Evolutionary conservation across 2,888 invertebrate species (phyloP).

Genomic region (Chrysopilus asiliformis): DNA sequence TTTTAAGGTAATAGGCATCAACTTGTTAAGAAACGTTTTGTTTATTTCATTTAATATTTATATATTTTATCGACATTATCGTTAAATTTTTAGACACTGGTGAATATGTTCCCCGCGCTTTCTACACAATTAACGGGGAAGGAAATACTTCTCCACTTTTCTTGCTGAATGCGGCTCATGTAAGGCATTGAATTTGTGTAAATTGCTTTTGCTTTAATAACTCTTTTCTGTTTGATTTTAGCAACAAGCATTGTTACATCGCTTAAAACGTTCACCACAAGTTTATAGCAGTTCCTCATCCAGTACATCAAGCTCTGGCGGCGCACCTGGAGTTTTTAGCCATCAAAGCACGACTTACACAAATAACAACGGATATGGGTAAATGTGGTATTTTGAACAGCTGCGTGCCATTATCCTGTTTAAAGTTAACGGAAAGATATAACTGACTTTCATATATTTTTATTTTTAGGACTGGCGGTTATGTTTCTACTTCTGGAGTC

Average conservation of each 20-base stretch:
- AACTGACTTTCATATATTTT: neutral
- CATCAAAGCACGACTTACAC: slow-evolving; percentile 6
- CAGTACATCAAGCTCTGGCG: slow-evolving; percentile 4
- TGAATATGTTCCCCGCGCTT: slow-evolving; percentile 11
- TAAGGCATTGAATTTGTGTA: slow-evolving; percentile 8
- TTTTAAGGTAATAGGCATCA: no score
- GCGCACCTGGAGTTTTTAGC: slow-evolving; percentile 7
- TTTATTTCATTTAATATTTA: no score
- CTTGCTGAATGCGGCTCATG: slow-evolving; percentile 6
- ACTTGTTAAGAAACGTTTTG: no score
- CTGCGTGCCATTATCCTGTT: neutral
- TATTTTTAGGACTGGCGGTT: slow-evolving; percentile 1
- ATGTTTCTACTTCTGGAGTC: slow-evolving; percentile 4
- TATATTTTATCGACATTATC: no score
- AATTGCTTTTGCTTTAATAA: no score
- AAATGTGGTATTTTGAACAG: no score
- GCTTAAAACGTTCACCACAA: slow-evolving; percentile 7
- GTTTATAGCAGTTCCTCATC: slow-evolving; percentile 3
- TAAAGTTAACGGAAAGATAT: neutral
- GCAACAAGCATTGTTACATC: slow-evolving; percentile 1
- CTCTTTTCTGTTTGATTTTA: no score
- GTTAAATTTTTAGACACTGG: slow-evolving; percentile 5
- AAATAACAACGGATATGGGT: no score
- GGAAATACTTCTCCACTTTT: slow-evolving; percentile 10
- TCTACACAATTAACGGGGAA: slow-evolving; percentile 12